Evolutionary conservation across 2,888 invertebrate genomes (phyloP), one percentile per base, ranked within the genome.

Genomic region (Latrodectus elegans): DNA sequence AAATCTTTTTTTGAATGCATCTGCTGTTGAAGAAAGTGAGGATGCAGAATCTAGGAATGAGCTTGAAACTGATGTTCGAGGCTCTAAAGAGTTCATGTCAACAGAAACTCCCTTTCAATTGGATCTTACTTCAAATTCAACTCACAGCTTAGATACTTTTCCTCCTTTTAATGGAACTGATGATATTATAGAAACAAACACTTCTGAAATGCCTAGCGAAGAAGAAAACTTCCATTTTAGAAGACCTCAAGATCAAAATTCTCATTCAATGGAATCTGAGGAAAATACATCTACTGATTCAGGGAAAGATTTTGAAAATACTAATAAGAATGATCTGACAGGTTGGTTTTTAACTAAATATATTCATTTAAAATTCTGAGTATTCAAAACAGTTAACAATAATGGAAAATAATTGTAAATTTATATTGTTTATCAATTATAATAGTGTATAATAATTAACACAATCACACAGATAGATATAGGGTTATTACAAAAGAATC

Each of bases 51-150:
- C 76, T 38, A 77, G 77, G n/a, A 82, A 87, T 67, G 86, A 87
- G n/a, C 64, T 87, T 1, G 76, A 74, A 22, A 76, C 71, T 17
- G 81, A 86, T 17, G 55, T 26, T 14, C 15, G 67, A 1, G 75
- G 71, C 38, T 22, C 79, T 1, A 85, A 85, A 72, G 72, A 81
- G n/a, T 8, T 49, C 9, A 17, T 26, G 17, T 49, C 81, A 49
- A 82, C 81, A 4, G 87, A 87, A 64, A 55, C 87, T 22, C 87
- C 87, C 3, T 87, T 87, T 26, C 71, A 82, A n/a, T 10, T 87
- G 26, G 87, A 87, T 67, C 70, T 85, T 11, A 71, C 85, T 10
- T 67, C 73, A 0, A 68, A 80, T 17, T 53, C 17, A 15, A 64
- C 53, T 17, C 10, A 53, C 17, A 55, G 64, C n/a, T 15, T 10